phyloP scores from a whole-genome alignment of 2,797 vertebrate genomes.

The Phataginus tricuspis region DNA sequence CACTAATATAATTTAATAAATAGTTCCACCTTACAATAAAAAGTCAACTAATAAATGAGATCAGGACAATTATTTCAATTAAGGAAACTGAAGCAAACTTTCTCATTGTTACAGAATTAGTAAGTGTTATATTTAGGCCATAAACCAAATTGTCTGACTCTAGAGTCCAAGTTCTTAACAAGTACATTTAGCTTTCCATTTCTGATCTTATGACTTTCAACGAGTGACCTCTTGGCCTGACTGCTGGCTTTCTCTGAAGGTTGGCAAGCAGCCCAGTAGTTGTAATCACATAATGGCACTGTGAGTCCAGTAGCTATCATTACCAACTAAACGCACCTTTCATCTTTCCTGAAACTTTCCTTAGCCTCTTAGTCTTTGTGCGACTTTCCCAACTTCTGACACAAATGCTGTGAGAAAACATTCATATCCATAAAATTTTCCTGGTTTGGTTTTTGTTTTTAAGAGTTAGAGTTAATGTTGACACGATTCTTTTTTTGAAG shows the following conservation, averaged over 20 bases:
- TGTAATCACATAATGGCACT: not conserved
- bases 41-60: not conserved
- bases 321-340: not conserved
- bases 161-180: not conserved
- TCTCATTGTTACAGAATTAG: not conserved
- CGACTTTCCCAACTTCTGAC: not conserved
- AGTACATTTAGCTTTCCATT: not conserved
- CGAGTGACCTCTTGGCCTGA: not conserved
- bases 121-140: not conserved
- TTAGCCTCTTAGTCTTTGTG: not conserved
- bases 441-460: constrained; percentile 22
- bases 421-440: not conserved
- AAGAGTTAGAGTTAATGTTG: not conserved
- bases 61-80: constrained; percentile 3
- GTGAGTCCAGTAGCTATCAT: not conserved
- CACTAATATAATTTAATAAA: not conserved
- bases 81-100: not conserved
- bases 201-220: not conserved
- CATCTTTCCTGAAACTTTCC: not conserved
- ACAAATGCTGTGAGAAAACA: not conserved
- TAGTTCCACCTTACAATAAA: not conserved
- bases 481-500: not conserved
- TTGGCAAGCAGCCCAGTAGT: not conserved
- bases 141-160: not conserved
- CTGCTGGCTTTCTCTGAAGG: not conserved